A percentile compares a stretch with the other conserved stretches of the same genome.
These are phyloP conservation scores for Lacerta viridis DNA, from an alignment of 2,797 vertebrate species.

Conservation along the genomic window DNA sequence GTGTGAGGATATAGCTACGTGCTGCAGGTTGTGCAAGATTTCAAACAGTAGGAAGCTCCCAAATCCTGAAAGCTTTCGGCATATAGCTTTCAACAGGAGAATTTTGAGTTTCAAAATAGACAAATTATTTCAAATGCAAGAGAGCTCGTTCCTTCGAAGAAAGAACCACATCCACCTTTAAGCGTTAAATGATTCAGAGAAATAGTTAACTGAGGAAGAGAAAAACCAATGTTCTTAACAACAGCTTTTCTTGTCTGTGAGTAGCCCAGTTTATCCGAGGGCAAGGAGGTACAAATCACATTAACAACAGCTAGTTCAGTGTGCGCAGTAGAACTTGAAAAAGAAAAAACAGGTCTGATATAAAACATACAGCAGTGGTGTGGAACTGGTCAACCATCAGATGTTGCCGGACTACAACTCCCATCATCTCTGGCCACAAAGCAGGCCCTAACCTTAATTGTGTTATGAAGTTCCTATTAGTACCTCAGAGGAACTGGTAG, in stretches of 20 bases:
- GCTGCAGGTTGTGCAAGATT: slow-evolving; percentile 16
- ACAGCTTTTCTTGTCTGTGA: background rate
- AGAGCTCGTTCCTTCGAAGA: background rate
- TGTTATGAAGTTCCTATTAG: slow-evolving; percentile 56
- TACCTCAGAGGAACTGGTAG: slow-evolving; percentile 71
- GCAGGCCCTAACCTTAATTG: background rate
- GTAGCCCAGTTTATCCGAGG: background rate
- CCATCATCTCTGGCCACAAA: background rate
- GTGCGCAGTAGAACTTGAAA: background rate
- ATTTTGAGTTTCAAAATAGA: slow-evolving; percentile 30
- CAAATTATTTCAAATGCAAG: slow-evolving; percentile 16
- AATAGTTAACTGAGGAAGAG: slow-evolving; percentile 2
- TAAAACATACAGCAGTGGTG: background rate
- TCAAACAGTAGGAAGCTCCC: slow-evolving; percentile 30
- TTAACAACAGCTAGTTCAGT: background rate
- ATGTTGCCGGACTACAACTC: too few relatives aligned
- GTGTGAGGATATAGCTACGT: slow-evolving; percentile 25
- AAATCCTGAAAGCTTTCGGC: slow-evolving; percentile 21
- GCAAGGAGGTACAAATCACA: background rate
- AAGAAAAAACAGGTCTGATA: background rate
- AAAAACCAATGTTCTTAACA: background rate
- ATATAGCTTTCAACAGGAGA: slow-evolving; percentile 25
- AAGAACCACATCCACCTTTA: background rate
- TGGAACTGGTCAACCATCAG: too few relatives aligned
- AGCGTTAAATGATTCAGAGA: background rate